A percentile compares a stretch with the other conserved stretches of the same genome.
Evolutionary conservation across 2,888 invertebrate genomes (phyloP).

Genomic region (Emmelina monodactyla): DNA sequence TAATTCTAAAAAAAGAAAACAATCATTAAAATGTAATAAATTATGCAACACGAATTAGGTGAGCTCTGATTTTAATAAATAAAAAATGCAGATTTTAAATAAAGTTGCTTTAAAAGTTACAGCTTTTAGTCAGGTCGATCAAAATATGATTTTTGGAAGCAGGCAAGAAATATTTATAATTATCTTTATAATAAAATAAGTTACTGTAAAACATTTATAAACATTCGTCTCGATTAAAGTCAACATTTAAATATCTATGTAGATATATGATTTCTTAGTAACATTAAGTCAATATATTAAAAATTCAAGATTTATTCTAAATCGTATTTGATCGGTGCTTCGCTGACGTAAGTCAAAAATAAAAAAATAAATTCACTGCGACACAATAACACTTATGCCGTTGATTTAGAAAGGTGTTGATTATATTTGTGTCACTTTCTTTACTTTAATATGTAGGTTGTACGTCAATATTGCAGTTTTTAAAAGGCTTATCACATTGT

Average conservation of each 20-base stretch:
- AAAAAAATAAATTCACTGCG: not conserved
- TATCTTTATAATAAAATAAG: not conserved
- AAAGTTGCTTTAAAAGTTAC: conserved; percentile 13
- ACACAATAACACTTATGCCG: conserved; percentile 18
- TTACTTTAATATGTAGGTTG: no score
- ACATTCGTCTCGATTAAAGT: no score
- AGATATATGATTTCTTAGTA: no score
- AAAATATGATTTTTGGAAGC: not conserved
- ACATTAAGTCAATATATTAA: not conserved
- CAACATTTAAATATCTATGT: not conserved
- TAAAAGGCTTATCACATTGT: conserved; percentile 20
- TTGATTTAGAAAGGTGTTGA: no score
- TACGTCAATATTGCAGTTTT: conserved; percentile 20
- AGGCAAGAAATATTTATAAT: not conserved
- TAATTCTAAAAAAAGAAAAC: conserved; percentile 27
- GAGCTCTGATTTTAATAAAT: conserved; percentile 18
- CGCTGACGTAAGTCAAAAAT: not conserved
- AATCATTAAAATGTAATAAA: conserved; percentile 51
- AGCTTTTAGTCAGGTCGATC: not conserved
- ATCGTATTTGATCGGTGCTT: not conserved
- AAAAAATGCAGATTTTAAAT: conserved; percentile 12
- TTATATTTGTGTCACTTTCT: no score
- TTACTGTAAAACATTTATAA: not conserved
- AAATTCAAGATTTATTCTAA: not conserved
- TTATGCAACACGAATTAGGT: conserved; percentile 39